These are phyloP conservation scores for Drosophila nigrodunni DNA, from an alignment of 1,140 invertebrate species.

Conservation along the genomic window DNA sequence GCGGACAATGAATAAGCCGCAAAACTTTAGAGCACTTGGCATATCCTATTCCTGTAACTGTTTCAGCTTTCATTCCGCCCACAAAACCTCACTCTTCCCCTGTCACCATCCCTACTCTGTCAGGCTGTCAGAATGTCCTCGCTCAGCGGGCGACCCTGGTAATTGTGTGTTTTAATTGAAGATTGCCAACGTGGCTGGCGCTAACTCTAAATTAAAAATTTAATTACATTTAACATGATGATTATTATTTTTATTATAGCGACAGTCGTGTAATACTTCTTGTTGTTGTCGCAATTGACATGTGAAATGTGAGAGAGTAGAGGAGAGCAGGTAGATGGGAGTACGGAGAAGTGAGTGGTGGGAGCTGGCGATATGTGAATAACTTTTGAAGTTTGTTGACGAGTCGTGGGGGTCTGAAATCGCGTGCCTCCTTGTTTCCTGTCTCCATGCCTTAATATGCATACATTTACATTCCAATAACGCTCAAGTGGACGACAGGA, in stretches of 20 bases:
- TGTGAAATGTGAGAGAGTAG: conserved; percentile 15
- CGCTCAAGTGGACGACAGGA: conserved; percentile 77
- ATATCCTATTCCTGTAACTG: conserved; percentile 74
- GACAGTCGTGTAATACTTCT: conserved; percentile 1
- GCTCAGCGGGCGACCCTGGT: conserved; percentile 60
- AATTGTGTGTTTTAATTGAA: conserved; percentile 81
- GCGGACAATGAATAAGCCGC: conserved; percentile 80
- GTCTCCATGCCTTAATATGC: conserved; percentile 60
- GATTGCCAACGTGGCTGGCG: conserved; percentile 65
- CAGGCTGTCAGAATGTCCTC: background rate
- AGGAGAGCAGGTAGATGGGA: background rate
- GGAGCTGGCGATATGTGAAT: conserved; percentile 50
- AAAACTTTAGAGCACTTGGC: conserved; percentile 78
- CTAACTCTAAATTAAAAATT: conserved; percentile 78
- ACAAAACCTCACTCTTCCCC: background rate
- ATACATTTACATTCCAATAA: conserved; percentile 83
- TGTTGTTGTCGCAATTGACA: conserved; percentile 27
- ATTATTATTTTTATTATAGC: conserved; percentile 54
- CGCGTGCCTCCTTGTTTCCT: conserved; percentile 19
- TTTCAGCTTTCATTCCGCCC: background rate
- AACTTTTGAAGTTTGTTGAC: conserved; percentile 76
- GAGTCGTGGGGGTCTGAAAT: conserved; percentile 40
- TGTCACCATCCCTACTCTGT: background rate
- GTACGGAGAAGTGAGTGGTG: background rate
- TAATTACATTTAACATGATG: conserved; percentile 81